Evolutionary conservation across 2,888 invertebrate genomes (phyloP), one percentile per base, ranked within the genome.

Genomic region (Crossocerus cetratus): DNA sequence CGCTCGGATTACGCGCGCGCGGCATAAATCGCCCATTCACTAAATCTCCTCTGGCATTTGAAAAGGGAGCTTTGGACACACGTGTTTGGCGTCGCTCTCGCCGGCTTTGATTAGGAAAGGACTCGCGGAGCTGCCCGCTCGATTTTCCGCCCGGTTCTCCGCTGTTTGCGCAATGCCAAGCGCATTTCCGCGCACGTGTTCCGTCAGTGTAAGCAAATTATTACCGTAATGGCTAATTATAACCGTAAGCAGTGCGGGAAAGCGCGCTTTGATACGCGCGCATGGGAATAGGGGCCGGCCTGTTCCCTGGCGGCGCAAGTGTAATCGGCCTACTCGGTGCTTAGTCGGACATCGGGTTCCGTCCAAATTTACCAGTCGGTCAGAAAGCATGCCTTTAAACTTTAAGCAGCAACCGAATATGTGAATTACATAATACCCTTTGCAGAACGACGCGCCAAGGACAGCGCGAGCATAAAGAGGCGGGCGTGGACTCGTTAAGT

Each of bases 161-260:
- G 22, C 3, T 14, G 23, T 58, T 57, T 23, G 58, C 44, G 54
- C 58, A 59, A 66, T 58, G 42, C 44, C 58, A 54, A 32, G n/a
- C 21, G 45, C 61, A 49, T 42, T 49, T 43, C 22, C 57, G 57
- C 56, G 42, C 49, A 65, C 57, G 42, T 56, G 64, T 57, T 32
- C 57, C 56, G 49, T 16, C 20, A 32, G 13, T 57, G 42, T 43
- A 58, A 66, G 54, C 23, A 43, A n/a, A 69, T 66, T 16, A 54
- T 66, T 69, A 42, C 58, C 65, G 22, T 49, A 57, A 42, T 45
- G 53, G 54, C 66, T 69, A 69, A 69, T 66, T 66, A 69, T 69
- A 69, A 53, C 18, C 13, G 2, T 21, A 43, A 43, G 11, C n/a
- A 55, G 16, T 18, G 16, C 60, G 18, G 18, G n/a, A 18, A 13